Base-by-base conservation (phyloP, 2,113 vertebrate genomes). In the Calyptommatus sinebrachiatus region DNA sequence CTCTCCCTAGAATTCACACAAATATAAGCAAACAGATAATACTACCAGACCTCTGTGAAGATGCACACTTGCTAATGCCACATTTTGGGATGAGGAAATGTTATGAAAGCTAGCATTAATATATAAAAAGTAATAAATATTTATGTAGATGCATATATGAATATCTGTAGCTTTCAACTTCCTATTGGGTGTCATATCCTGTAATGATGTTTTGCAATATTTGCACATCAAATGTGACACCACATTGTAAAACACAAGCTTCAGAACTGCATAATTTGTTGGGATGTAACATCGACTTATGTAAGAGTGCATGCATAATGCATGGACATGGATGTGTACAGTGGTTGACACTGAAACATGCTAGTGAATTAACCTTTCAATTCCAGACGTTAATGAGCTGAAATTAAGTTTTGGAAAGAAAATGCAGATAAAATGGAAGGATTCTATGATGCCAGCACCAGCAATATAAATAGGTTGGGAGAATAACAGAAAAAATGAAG, bases 201-300 rank as follows among this genome's bases (percentile, higher is more conserved):
- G 69, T n/a, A 82, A 50, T 45, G 72, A 6, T 46, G 14, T 46
- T 77, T 80, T 11, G 48, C 4, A 66, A 21, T 62, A 26, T 31
- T 77, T 24, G 0, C 0, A 11, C 48, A 65, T n/a, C 29, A 21
- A 20, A 11, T 28, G 70, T 73, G 26, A 1, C 7, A 72, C 8
- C 80, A 26, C 35, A 68, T 24, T 76, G 16, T 83, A 79, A 83
- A 86, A 67, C 5, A 76, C 0, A 53, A 31, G 11, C 4, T 71
- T 87, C 46, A 80, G 31, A 46, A 76, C n/a, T 77, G 20, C 21
- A 63, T 83, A 76, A 77, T 88, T 77, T 80, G 71, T 77, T 66
- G 71, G 62, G 68, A 41, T 53, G 11, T 71, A 79, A 21, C 62
- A 76, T 50, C 68, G 22, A 57, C 48, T 78, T 84, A 77, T 45